Evolutionary conservation across 2,113 vertebrate species (phyloP), one percentile per base, ranked within the genome.

Genomic region (Neomonachus schauinslandi): DNA sequence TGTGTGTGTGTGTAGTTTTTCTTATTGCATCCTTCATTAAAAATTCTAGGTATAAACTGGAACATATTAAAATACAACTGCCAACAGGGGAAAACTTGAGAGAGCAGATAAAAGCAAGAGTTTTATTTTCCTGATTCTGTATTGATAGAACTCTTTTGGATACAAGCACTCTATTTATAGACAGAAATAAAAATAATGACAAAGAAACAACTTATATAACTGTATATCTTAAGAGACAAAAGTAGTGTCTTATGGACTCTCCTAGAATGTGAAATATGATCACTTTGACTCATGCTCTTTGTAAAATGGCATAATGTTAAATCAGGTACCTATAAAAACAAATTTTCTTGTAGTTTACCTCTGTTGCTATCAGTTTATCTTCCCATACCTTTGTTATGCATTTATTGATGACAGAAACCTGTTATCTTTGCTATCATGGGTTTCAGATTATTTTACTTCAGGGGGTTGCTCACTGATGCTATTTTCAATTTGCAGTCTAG

Each of bases 391-490:
- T 79, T 95, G 21, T 59, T 83, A 55, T 69, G 46, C 80, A 79
- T 97, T 89, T 96, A 86, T 33, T 71, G 61, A 80, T 24, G 36
- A 93, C 13, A 67, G 49, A 94, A 89, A 83, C 31, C 46, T 96
- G 67, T 83, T 86, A 86, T 49, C 89, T 97, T 96, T 96, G 42
- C 49, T 95, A 42, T 97, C 72, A 59, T 71, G 33, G n/a, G 83
- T 87, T 95, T 96, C 39, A 90, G 49, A 96, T 96, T 15, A 93
- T 89, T 96, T 95, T 96, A 71, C 39, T 94, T 95, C 46, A 93
- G 53, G n/a, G 24, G 42, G 8, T 93, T 91, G 72, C 67, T 96
- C 72, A 82, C 76, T 89, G 67, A 80, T 83, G 82, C 55, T 49
- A 42, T 90, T 95, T 97, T 96, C 92, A 96, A 77, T 92, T 89